Evolutionary conservation across 1,140 invertebrate genomes (phyloP).

Genomic region (Trichoplusia ni): DNA sequence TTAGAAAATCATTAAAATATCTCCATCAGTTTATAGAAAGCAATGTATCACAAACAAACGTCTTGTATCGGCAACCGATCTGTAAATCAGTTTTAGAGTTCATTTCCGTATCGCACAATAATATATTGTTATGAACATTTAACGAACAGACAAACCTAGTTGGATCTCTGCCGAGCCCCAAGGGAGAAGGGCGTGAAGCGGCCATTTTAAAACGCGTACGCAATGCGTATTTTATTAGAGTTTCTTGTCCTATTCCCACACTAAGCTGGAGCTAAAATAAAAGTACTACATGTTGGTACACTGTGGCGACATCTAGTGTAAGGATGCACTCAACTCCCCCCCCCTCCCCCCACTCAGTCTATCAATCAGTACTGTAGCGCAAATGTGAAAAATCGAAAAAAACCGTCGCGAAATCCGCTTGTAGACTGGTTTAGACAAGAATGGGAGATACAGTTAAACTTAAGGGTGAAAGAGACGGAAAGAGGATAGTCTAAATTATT

Average conservation of each 20-base stretch:
- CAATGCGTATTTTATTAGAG: constrained; percentile 28
- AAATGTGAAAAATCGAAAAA: constrained; percentile 62
- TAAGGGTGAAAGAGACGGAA: constrained; percentile 34
- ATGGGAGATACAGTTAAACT: constrained; percentile 35
- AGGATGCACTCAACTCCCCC: constrained; percentile 20
- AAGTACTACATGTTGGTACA: constrained; percentile 10
- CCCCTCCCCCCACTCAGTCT: constrained; percentile 26
- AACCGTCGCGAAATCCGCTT: constrained; percentile 39
- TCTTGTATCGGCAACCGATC: no score
- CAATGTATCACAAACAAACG: no score
- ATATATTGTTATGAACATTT: no score
- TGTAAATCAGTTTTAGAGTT: no score
- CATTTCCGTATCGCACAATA: no score
- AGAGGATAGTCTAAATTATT: constrained; percentile 66
- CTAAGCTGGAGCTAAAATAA: constrained; percentile 24
- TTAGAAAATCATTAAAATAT: no score
- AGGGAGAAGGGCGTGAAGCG: constrained; percentile 5
- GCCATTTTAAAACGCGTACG: constrained; percentile 29
- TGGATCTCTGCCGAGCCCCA: constrained; percentile 11
- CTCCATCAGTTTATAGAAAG: no score
- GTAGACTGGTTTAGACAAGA: constrained; percentile 46
- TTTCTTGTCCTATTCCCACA: constrained; percentile 2
- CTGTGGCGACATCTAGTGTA: constrained; percentile 34
- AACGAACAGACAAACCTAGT: no score
- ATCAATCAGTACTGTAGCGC: constrained; percentile 54